Percentiles rank a stretch among this genome's conserved stretches.
phyloP scores from a whole-genome alignment of 2,797 vertebrate species.

The Acanthurus tractus region DNA sequence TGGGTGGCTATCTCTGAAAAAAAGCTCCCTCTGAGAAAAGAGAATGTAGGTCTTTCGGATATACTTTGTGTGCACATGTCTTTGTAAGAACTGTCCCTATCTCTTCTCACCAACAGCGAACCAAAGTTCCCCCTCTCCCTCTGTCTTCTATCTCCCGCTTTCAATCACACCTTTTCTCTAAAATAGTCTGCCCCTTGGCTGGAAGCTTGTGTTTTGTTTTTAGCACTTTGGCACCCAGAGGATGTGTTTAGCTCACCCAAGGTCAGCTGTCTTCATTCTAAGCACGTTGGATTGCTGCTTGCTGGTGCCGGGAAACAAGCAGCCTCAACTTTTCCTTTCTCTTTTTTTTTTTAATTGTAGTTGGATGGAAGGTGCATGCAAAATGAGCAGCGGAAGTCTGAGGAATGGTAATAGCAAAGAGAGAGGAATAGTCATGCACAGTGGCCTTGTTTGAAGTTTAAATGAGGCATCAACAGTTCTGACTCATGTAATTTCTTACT shows the following conservation, averaged over 20 bases:
- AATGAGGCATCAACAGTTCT: slow-evolving; percentile 23
- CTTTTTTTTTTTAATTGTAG: slow-evolving; percentile 29
- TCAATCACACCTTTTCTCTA: slow-evolving; percentile 52
- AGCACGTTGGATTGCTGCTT: slow-evolving; percentile 63
- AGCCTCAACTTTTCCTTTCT: slow-evolving; percentile 33
- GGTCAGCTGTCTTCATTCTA: slow-evolving; percentile 76
- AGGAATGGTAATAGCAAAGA: slow-evolving; percentile 38
- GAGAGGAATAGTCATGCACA: not conserved
- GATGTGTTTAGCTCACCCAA: slow-evolving; percentile 70
- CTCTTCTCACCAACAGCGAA: not conserved
- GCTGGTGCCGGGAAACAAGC: slow-evolving; percentile 62
- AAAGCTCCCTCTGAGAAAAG: not conserved
- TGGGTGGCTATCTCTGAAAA: slow-evolving; percentile 30
- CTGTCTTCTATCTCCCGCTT: slow-evolving; percentile 33
- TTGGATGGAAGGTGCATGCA: slow-evolving; percentile 60
- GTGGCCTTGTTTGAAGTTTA: slow-evolving; percentile 29
- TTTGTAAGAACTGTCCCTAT: slow-evolving; percentile 15
- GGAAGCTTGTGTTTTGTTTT: slow-evolving; percentile 68
- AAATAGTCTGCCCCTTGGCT: slow-evolving; percentile 65
- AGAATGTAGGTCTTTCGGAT: slow-evolving; percentile 25
- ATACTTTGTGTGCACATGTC: slow-evolving; percentile 21
- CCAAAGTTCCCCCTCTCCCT: slow-evolving; percentile 7
- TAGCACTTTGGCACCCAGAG: slow-evolving; percentile 66
- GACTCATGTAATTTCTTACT: slow-evolving; percentile 15
- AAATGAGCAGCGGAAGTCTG: slow-evolving; percentile 45